Evolutionary conservation across 2,888 invertebrate species (phyloP).

Genomic region (Drosophila anomalipes): DNA sequence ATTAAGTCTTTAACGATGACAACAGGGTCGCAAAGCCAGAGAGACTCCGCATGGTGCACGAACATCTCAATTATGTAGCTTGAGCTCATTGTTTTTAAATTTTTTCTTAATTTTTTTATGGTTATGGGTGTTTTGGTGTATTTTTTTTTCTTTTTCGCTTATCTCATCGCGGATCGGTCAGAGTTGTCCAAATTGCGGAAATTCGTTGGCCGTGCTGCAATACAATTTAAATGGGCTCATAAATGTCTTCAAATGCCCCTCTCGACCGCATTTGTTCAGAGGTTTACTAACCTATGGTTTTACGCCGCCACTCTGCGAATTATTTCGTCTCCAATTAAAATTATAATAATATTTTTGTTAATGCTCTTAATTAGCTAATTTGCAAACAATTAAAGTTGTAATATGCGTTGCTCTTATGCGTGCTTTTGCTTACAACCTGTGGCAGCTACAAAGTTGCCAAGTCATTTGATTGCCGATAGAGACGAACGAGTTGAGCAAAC

Average conservation of each 20-base stretch:
- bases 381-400: slow-evolving; percentile 73
- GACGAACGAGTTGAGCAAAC: slow-evolving; percentile 31
- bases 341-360: slow-evolving; percentile 55
- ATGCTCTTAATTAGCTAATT: slow-evolving; percentile 74
- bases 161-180: slow-evolving; percentile 54
- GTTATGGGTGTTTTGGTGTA: slow-evolving; percentile 57
- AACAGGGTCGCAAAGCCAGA: slow-evolving; percentile 47
- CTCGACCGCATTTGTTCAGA: slow-evolving; percentile 15
- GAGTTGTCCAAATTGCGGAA: slow-evolving; percentile 65
- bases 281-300: slow-evolving; percentile 45
- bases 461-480: slow-evolving; percentile 69
- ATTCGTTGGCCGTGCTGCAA: slow-evolving; percentile 52
- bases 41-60: slow-evolving; percentile 45
- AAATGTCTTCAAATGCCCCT: slow-evolving; percentile 37
- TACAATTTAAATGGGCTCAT: slow-evolving; percentile 61
- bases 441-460: slow-evolving; percentile 54
- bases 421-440: slow-evolving; percentile 30
- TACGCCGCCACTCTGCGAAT: slow-evolving; percentile 28
- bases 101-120: slow-evolving; percentile 74
- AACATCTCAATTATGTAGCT: slow-evolving; percentile 78
- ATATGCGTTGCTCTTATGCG: slow-evolving; percentile 25
- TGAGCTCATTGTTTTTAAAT: slow-evolving; percentile 73
- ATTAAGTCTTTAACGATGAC: slow-evolving; percentile 78
- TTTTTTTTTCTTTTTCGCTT: slow-evolving; percentile 28
- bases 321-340: slow-evolving; percentile 48